phyloP scores from a whole-genome alignment of 2,888 invertebrate species.

The Lasioglossum zephyrum region DNA sequence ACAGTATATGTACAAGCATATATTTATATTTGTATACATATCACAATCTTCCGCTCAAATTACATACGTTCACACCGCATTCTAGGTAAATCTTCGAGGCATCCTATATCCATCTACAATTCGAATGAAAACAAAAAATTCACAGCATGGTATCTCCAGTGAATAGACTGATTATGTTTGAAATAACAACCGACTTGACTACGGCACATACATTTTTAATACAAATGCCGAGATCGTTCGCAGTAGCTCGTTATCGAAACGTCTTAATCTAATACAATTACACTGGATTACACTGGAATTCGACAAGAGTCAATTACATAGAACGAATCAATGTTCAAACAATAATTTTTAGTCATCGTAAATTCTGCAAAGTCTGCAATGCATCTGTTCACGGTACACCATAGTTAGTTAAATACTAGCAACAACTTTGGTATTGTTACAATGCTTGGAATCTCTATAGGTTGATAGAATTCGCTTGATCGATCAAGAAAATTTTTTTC shows the following conservation, averaged over 20 bases:
- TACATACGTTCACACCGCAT: constrained; percentile 35
- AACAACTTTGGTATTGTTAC: constrained; percentile 50
- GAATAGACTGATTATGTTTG: constrained; percentile 24
- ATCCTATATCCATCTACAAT: constrained; percentile 40
- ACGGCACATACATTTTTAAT: constrained; percentile 20
- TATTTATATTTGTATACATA: constrained; percentile 61
- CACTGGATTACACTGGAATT: constrained; percentile 22
- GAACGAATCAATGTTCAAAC: constrained; percentile 24
- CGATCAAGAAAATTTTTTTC: constrained; percentile 19
- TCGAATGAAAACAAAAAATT: constrained; percentile 31
- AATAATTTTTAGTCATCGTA: constrained; percentile 24
- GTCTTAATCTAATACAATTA: constrained; percentile 23
- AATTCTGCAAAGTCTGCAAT: constrained; percentile 24
- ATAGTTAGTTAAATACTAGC: constrained; percentile 35
- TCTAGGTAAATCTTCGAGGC: constrained; percentile 40
- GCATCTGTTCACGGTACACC: constrained; percentile 22
- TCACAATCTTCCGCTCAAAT: constrained; percentile 57
- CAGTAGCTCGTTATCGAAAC: constrained; percentile 23
- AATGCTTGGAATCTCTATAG: constrained; percentile 41
- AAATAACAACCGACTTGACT: constrained; percentile 26
- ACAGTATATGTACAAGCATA: constrained; percentile 76
- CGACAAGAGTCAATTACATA: constrained; percentile 11
- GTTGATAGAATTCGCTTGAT: constrained; percentile 19
- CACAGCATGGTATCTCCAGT: constrained; percentile 25
- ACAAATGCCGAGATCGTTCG: constrained; percentile 27